Base-by-base conservation (phyloP, 2,888 invertebrate species). In the Epsilonema sp. region DNA sequence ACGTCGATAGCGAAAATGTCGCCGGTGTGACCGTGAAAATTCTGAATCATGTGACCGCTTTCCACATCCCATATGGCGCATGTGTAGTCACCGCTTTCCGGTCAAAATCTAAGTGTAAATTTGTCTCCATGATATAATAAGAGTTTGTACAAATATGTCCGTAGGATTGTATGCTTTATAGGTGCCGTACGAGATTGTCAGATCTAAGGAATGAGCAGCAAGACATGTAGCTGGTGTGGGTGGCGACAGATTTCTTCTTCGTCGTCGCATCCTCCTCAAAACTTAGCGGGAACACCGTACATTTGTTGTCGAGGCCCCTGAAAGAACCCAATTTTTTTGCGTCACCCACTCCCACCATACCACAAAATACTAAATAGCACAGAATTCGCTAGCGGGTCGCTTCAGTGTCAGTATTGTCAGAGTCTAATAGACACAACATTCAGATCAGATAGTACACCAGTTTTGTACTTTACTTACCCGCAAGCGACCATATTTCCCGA, bases 61-160 rank as follows among this genome's bases (percentile, higher is more conserved):
- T 99, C 97, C 5, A 97, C 92, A 71, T 99, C 97, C 97, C 97
- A 97, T 48, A 97, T 74, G 51, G 94, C 92, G 67, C 86, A 86
- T 0, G 86, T 86, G 25, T 84, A 83, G 68, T 90, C 89, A 22
- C 89, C 89, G 67, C 86, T 86, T 44, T 40, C 86, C 87, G 25
- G 86, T 87, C 51, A 87, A 70, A 56, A 87, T 84, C 77, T 80
- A 49, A 46, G 54, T 25, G 19, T 38, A 37, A 65, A 70, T 68
- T 70, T n/a, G n/a, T n/a, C n/a, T n/a, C n/a, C n/a, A n/a, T n/a
- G n/a, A n/a, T n/a, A n/a, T n/a, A n/a, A n/a, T n/a, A n/a, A n/a
- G n/a, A n/a, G n/a, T n/a, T n/a, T n/a, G n/a, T n/a, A n/a, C n/a
- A n/a, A n/a, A n/a, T n/a, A n/a, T n/a, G n/a, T n/a, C n/a, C n/a